Evolutionary conservation across 2,888 invertebrate species (phyloP).

Genomic region (Chesias legatella): DNA sequence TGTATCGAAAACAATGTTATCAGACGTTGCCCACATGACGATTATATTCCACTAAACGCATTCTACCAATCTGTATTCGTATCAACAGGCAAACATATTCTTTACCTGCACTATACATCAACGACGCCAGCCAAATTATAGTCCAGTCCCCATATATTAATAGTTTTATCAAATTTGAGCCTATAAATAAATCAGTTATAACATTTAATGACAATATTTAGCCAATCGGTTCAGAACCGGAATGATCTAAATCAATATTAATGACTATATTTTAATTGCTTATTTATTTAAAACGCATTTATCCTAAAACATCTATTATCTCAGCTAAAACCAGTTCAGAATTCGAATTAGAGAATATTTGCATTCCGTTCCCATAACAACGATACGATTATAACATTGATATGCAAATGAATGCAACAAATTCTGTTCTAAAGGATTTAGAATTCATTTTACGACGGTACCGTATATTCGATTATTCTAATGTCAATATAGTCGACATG

Average conservation of each 20-base stretch:
- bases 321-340: slow-evolving; percentile 44
- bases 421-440: slow-evolving; percentile 51
- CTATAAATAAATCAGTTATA: too few relatives aligned
- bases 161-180: too few relatives aligned
- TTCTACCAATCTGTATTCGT: too few relatives aligned
- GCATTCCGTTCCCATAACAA: slow-evolving; percentile 58
- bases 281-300: slow-evolving; percentile 19
- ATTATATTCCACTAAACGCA: background rate
- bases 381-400: slow-evolving; percentile 56
- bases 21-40: slow-evolving; percentile 32
- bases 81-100: too few relatives aligned
- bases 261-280: slow-evolving; percentile 9
- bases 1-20: slow-evolving; percentile 39
- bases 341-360: slow-evolving; percentile 56
- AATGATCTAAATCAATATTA: background rate
- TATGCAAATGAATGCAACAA: slow-evolving; percentile 61
- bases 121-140: too few relatives aligned
- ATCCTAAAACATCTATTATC: slow-evolving; percentile 31
- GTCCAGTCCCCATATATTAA: too few relatives aligned
- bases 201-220: background rate
- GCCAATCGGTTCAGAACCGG: slow-evolving; percentile 5
- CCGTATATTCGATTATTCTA: slow-evolving; percentile 17
- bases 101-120: too few relatives aligned
- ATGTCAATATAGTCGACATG: slow-evolving; percentile 1
- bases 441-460: slow-evolving; percentile 41